Evolutionary conservation across 2,888 invertebrate species (phyloP).

Genomic region (Harpalus rufipes): DNA sequence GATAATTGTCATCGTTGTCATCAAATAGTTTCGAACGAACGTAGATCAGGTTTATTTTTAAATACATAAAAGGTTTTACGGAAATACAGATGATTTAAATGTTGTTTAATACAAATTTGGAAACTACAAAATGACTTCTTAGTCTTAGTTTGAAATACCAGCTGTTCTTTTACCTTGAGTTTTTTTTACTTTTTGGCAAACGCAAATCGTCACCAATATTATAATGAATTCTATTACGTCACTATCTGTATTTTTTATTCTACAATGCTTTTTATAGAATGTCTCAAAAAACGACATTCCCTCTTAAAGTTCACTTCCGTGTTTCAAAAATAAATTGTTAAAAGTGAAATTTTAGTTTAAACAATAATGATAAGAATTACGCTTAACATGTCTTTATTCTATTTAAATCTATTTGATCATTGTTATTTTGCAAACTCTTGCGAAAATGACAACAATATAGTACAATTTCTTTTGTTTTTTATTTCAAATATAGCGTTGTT

Average conservation of each 20-base stretch:
- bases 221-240: constrained; percentile 35
- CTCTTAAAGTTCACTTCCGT: background rate
- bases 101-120: too few relatives aligned
- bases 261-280: background rate
- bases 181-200: constrained; percentile 24
- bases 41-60: background rate
- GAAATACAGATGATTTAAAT: too few relatives aligned
- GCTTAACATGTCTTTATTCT: too few relatives aligned
- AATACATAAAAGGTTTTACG: too few relatives aligned
- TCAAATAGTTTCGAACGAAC: background rate
- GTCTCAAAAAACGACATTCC: background rate
- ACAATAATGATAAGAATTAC: too few relatives aligned
- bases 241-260: too few relatives aligned
- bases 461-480: constrained; percentile 13
- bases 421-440: background rate
- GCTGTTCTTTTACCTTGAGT: constrained; percentile 37
- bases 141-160: background rate
- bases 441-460: background rate
- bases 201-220: constrained; percentile 14
- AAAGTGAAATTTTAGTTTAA: background rate
- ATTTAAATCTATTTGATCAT: too few relatives aligned
- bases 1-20: background rate
- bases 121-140: too few relatives aligned
- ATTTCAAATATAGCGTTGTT: constrained; percentile 10
- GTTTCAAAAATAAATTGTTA: background rate